These are phyloP conservation scores for Noctua pronuba DNA, from an alignment of 2,888 invertebrate genomes.

Conservation along the genomic window DNA sequence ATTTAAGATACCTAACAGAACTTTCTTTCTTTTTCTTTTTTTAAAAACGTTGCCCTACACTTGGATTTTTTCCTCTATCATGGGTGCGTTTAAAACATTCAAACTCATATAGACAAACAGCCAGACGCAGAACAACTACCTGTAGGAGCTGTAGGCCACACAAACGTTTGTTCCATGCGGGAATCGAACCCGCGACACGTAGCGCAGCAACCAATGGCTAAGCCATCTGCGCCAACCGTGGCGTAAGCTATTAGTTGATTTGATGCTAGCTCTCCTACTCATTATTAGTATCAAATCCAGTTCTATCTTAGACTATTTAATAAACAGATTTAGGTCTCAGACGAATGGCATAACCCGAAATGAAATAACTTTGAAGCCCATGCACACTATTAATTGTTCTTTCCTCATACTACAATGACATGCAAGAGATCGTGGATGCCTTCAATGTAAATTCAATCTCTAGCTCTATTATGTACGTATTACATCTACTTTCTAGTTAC, in stretches of 20 bases:
- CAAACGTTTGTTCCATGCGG: background rate
- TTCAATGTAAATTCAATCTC: background rate
- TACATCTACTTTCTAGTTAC: constrained; percentile 30
- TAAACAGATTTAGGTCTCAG: background rate
- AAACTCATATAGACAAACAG: background rate
- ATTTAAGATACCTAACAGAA: background rate
- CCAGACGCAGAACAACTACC: background rate
- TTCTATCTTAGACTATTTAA: background rate
- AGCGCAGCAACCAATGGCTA: background rate
- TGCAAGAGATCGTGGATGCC: background rate
- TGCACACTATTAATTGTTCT: background rate
- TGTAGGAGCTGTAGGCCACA: background rate
- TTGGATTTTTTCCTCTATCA: background rate
- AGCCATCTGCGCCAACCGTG: background rate
- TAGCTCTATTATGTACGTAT: background rate
- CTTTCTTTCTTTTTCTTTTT: background rate
- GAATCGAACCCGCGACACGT: background rate
- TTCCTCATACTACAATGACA: no score
- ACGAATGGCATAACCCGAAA: background rate
- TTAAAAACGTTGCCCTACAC: background rate
- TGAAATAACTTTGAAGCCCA: background rate
- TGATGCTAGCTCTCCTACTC: background rate
- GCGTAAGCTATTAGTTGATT: background rate
- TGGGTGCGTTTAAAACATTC: background rate
- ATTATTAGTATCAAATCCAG: background rate